Evolutionary conservation across 2,113 vertebrate species (phyloP), one percentile per base, ranked within the genome.

Genomic region (Xiphophorus couchianus): DNA sequence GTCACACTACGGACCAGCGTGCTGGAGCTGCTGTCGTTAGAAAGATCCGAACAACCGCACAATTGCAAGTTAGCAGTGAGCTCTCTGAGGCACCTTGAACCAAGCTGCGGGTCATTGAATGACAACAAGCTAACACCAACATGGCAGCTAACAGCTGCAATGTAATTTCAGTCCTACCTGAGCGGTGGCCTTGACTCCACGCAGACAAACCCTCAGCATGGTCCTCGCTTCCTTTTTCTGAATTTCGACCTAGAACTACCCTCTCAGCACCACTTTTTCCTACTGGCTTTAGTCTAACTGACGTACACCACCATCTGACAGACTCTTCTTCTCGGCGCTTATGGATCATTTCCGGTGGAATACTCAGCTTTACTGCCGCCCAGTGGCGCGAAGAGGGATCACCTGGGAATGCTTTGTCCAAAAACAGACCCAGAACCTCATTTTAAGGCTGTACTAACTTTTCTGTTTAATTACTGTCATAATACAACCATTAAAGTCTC

Each of bases 201-300:
- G 76, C 68, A 90, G 33, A 80, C 86, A 91, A n/a, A 71, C 85
- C 69, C 90, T 78, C 69, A 91, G 65, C 91, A 93, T 93, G 77
- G 51, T 91, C 63, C 51, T 70, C 25, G 1, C 2, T 65, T 2
- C 3, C 3, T 19, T 62, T 9, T 14, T 8, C n/a, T 44, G 13
- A 1, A n/a, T 44, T 28, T 14, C 27, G 5, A 12, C n/a, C 42
- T 8, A 68, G 33, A 28, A 39, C 30, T 13, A 48, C 71, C 35
- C 67, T 54, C 27, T 69, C 61, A 30, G 25, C 14, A 22, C n/a
- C 6, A 33, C 33, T 30, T 35, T 7, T 31, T 44, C 54, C 33
- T 25, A n/a, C 48, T 15, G 37, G 30, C 39, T 7, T 2, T 11
- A 9, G 22, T n/a, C 22, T 19, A 25, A 28, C 37, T n/a, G 19